Evolutionary conservation across 2,113 vertebrate genomes (phyloP).

Genomic region (Sturnus vulgaris): DNA sequence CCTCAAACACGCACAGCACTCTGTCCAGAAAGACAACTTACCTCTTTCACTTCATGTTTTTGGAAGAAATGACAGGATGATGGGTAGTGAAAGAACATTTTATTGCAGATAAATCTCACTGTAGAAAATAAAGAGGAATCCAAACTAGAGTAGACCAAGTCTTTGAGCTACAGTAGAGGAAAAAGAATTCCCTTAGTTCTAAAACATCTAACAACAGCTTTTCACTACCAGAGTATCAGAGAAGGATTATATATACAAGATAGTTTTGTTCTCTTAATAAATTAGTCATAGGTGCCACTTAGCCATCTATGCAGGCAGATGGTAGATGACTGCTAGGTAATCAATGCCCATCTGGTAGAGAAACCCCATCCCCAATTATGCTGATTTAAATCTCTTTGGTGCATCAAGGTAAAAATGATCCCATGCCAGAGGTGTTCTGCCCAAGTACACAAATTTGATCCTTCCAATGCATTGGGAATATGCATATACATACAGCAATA

Average conservation of each 20-base stretch:
- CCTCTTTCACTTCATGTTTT: background rate
- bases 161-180: background rate
- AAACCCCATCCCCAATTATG: background rate
- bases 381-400: background rate
- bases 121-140: background rate
- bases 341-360: background rate
- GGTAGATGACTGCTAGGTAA: background rate
- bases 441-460: background rate
- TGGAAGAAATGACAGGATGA: background rate
- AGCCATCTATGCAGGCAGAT: background rate
- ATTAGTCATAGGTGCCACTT: background rate
- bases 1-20: background rate
- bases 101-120: background rate
- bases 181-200: background rate
- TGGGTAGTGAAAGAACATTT: background rate
- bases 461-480: background rate
- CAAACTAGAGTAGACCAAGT: background rate
- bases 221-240: background rate
- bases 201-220: background rate
- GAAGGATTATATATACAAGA: background rate
- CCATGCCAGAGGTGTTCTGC: background rate
- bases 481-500: fast-evolving
- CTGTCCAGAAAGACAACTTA: background rate
- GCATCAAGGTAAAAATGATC: background rate
- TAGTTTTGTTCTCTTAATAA: background rate